Evolutionary conservation across 2,888 invertebrate species (phyloP).

Genomic region (Troides oblongomaculatus): DNA sequence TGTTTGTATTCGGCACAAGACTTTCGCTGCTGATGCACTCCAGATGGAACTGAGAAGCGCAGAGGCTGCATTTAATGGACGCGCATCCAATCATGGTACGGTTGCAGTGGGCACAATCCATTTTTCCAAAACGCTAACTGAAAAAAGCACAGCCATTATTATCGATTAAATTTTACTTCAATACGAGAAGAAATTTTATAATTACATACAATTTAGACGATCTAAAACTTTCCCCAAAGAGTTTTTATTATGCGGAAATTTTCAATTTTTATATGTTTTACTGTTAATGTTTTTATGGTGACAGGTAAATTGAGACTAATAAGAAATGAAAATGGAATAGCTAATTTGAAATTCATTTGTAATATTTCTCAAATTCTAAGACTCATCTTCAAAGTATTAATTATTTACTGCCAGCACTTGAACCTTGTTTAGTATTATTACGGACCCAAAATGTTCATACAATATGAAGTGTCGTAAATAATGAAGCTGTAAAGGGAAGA

Average conservation of each 20-base stretch:
- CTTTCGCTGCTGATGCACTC: conserved; percentile 60
- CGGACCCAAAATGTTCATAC: background rate
- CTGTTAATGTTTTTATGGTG: conserved; percentile 44
- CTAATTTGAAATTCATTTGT: conserved; percentile 17
- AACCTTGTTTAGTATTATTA: background rate
- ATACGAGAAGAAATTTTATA: background rate
- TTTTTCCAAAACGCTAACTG: conserved; percentile 33
- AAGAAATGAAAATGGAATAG: conserved; percentile 20
- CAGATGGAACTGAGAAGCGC: conserved; percentile 62
- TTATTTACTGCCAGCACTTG: background rate
- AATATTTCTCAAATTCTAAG: conserved; percentile 15
- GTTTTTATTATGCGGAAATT: conserved; percentile 37
- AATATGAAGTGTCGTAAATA: background rate
- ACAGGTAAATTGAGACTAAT: conserved; percentile 42
- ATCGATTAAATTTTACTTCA: background rate
- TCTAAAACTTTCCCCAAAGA: background rate
- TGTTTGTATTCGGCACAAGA: conserved; percentile 53
- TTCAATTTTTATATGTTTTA: conserved; percentile 47
- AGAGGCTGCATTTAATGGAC: conserved; percentile 63
- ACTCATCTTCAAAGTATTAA: conserved; percentile 1
- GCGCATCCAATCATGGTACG: conserved; percentile 62
- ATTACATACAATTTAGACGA: conserved; percentile 11
- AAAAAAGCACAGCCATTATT: background rate
- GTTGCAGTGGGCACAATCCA: conserved; percentile 65
- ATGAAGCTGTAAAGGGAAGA: background rate